A percentile compares a stretch with the other conserved stretches of the same genome.
Evolutionary conservation across 2,113 vertebrate species (phyloP).

Genomic region (Sphaerodactylus townsendi): DNA sequence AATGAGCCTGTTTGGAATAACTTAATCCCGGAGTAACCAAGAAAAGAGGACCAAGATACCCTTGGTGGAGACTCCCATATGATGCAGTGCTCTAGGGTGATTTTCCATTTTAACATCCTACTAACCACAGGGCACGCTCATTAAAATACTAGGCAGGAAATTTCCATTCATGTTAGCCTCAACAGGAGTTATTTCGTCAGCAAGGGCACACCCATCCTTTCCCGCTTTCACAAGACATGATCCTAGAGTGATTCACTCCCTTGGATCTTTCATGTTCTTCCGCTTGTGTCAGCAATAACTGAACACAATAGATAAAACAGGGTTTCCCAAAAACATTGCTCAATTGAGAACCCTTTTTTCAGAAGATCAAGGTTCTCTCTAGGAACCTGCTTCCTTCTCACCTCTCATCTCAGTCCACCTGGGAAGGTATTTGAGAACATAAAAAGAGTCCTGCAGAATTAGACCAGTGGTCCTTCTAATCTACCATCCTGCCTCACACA

Average conservation of each 20-base stretch:
- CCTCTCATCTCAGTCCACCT: not conserved
- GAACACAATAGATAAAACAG: not conserved
- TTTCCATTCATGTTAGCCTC: not conserved
- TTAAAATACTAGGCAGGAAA: not conserved
- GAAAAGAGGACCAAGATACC: no score
- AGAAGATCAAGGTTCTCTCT: not conserved
- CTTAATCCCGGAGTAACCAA: not conserved
- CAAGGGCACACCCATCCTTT: not conserved
- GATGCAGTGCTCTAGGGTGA: not conserved
- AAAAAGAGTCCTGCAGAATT: no score
- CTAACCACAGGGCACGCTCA: not conserved
- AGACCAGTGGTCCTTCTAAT: no score
- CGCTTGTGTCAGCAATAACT: not conserved
- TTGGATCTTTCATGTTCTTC: not conserved
- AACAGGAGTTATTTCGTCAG: not conserved
- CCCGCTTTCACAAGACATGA: not conserved
- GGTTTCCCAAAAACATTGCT: not conserved
- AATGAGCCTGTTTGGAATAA: not conserved
- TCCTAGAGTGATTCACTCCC: not conserved
- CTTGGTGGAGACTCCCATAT: no score
- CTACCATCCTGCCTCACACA: no score
- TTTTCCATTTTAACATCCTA: slow-evolving; percentile 7
- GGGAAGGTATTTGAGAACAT: not conserved
- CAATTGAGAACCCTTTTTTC: not conserved
- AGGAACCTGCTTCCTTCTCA: not conserved